Evolutionary conservation across 2,888 invertebrate species (phyloP), one percentile per base, ranked within the genome.

Genomic region (Chymomyza amoena): DNA sequence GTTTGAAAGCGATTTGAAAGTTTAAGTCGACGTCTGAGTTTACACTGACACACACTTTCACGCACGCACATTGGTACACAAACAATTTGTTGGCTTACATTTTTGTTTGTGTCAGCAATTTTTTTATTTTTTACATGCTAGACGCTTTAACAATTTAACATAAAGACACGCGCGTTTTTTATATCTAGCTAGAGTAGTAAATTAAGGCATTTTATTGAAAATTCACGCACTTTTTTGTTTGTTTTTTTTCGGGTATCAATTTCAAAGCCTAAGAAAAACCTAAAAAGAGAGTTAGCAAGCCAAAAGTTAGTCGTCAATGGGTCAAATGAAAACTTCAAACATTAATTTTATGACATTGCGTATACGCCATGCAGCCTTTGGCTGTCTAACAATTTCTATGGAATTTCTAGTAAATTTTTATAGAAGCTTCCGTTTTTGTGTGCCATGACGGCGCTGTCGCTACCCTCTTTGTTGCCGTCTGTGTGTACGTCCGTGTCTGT

Each of bases 291-390:
- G 18, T 15, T 39, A 18, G 4, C 18, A 2, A 10, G 6, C 18
- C 65, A 13, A 9, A 51, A 36, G 36, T 16, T n/a, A 5, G 7
- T 18, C 7, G 16, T 18, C 39, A 52, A 16, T 45, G 54, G 28
- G 64, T 50, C 74, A 74, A 71, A 78, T 70, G 73, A 73, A 79
- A 84, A 81, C 66, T 64, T 81, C 70, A 45, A 63, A 61, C 63
- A 76, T 78, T 54, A 54, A 20, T 18, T 18, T 83, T 83, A 83
- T 83, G 80, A 69, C 74, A 83, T 83, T 83, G 84, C 78, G 77
- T 78, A 73, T 76, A 76, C 73, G 76, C 80, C 73, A 71, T 66
- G 79, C 64, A 9, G 54, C 20, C 54, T 20, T 15, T 45, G 13
- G 39, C 39, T 77, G 80, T 69, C 50, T 75, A 75, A 57, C 57